phyloP scores from a whole-genome alignment of 2,797 vertebrate species.

The Melanogrammus aeglefinus region DNA sequence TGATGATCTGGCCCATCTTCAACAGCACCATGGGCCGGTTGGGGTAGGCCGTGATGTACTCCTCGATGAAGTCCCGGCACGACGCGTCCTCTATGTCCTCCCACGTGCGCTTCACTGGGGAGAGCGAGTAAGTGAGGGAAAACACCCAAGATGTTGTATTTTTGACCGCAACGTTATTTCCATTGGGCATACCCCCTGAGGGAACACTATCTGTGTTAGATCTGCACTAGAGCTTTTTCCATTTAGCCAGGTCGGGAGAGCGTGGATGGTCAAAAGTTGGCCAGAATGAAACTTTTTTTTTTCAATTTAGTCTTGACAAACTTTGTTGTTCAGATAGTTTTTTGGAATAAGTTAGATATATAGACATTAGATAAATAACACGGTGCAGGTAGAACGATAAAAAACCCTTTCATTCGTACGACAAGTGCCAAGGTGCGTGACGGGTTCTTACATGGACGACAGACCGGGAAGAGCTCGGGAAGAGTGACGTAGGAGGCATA shows the following conservation, averaged over 20 bases:
- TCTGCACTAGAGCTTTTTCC: neutral
- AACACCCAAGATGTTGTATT: neutral
- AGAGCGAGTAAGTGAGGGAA: conserved; percentile 1
- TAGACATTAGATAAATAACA: neutral
- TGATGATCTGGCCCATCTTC: conserved; percentile 92
- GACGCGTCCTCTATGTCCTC: conserved; percentile 96
- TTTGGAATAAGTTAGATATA: neutral
- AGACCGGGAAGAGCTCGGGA: conserved; percentile 89
- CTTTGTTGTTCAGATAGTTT: neutral
- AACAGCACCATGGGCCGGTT: conserved; percentile 99
- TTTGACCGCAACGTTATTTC: neutral
- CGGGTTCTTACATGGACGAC: conserved; percentile 81
- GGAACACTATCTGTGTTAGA: neutral
- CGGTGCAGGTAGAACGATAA: neutral
- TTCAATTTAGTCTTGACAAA: no score
- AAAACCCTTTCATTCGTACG: neutral
- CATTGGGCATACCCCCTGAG: neutral
- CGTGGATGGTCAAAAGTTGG: neutral
- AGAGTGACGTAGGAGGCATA: conserved; percentile 94
- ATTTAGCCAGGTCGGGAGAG: no score
- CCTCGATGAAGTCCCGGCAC: conserved; percentile 93
- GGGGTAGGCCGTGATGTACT: conserved; percentile 95
- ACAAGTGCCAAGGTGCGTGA: neutral
- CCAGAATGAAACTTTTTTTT: no score
- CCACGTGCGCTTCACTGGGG: conserved; percentile 87